Percentiles rank a stretch among this genome's conserved stretches.
phyloP scores from a whole-genome alignment of 2,113 vertebrate species.

The Antigone vipio region DNA sequence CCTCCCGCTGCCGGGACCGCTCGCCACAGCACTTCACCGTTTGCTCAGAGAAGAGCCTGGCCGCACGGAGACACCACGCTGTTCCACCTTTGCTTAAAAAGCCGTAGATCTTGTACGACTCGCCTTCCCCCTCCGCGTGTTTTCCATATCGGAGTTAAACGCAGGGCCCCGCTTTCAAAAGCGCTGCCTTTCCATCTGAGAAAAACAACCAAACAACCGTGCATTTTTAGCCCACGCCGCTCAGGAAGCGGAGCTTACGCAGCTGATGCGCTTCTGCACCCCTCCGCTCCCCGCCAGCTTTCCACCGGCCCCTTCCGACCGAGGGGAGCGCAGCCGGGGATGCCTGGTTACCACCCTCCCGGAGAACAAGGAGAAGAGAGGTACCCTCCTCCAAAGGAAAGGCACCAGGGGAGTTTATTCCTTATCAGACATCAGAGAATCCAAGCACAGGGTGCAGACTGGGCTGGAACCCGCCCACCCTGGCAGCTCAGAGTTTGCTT shows the following conservation, averaged over 20 bases:
- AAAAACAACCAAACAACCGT: neutral
- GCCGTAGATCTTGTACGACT: too few species aligned
- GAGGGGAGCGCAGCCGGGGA: neutral
- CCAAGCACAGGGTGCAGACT: neutral
- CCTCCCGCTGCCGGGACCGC: neutral
- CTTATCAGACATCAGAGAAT: neutral
- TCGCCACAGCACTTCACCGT: neutral
- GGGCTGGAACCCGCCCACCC: neutral
- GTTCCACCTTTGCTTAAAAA: neutral
- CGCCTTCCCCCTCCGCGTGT: neutral
- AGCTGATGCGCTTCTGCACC: neutral
- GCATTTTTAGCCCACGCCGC: too few species aligned
- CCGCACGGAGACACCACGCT: rapidly evolving
- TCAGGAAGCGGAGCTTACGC: too few species aligned
- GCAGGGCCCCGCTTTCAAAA: neutral
- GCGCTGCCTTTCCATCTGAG: neutral
- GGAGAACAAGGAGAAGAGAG: neutral
- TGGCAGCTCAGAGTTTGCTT: neutral
- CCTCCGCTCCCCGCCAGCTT: neutral
- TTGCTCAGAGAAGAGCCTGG: neutral
- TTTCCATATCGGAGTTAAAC: neutral
- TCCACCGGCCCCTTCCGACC: too few species aligned
- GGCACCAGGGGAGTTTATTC: neutral
- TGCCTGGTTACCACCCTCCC: too few species aligned
- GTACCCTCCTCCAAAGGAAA: neutral